A percentile compares a stretch with the other conserved stretches of the same genome.
Evolutionary conservation across 2,113 vertebrate genomes (phyloP).

Genomic region (Notarius lentiginosus): DNA sequence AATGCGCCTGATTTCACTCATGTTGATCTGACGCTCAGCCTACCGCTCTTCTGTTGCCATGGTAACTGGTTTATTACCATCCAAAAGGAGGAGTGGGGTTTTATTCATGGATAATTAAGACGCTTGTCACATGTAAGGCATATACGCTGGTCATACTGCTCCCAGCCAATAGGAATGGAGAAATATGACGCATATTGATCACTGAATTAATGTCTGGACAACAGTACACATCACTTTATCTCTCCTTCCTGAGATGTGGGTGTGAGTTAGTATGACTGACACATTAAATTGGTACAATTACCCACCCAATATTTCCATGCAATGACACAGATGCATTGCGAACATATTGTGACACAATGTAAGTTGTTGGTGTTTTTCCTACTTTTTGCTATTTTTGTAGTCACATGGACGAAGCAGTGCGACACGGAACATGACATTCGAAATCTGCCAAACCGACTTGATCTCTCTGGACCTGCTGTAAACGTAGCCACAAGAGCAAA

Average conservation of each 20-base stretch:
- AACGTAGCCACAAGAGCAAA: neutral
- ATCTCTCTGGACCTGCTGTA: neutral
- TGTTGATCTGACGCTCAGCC: constrained; percentile 23
- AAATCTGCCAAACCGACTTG: neutral
- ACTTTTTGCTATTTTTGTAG: neutral
- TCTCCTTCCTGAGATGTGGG: neutral
- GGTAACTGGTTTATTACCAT: constrained; percentile 48
- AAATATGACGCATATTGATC: neutral
- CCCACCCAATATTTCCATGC: neutral
- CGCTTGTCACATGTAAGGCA: constrained; percentile 33
- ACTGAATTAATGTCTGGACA: neutral
- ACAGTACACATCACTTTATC: neutral
- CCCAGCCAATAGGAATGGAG: constrained; percentile 27
- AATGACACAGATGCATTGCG: neutral
- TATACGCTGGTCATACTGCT: neutral
- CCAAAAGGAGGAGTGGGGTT: constrained; percentile 23
- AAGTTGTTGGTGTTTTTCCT: neutral
- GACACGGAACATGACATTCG: neutral
- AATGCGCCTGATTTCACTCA: neutral
- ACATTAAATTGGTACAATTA: neutral
- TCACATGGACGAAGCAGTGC: neutral
- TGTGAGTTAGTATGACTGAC: neutral
- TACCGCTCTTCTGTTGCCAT: constrained; percentile 39
- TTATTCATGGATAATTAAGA: constrained; percentile 39
- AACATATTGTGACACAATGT: neutral